These are phyloP conservation scores for Armadillidium nasatum DNA, from an alignment of 1,140 invertebrate species.

Conservation along the genomic window DNA sequence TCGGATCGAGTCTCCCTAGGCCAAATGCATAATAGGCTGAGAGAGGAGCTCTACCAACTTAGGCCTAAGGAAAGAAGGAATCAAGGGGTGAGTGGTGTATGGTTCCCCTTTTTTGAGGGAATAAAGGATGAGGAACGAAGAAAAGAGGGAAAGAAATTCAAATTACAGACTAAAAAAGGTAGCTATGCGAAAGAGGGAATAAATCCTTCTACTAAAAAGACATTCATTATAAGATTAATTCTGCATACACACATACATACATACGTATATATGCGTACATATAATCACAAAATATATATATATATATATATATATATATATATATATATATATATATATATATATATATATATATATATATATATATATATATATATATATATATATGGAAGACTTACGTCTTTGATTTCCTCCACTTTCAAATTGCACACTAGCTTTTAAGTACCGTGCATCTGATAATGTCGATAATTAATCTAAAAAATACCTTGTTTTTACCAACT, in stretches of 20 bases:
- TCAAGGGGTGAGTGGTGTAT: neutral
- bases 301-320: conserved; percentile 21
- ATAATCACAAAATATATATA: neutral
- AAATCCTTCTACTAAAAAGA: too few species aligned
- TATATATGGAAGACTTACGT: conserved; percentile 14
- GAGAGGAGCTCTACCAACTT: neutral
- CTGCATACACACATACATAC: too few species aligned
- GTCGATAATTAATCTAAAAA: too few species aligned
- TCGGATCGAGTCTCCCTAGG: conserved; percentile 5
- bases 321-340: conserved; percentile 16
- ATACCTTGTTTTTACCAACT: too few species aligned
- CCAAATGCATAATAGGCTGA: conserved; percentile 11
- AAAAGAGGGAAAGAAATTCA: conserved; percentile 1
- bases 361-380: conserved; percentile 21
- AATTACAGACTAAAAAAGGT: neutral
- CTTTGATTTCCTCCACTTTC: too few species aligned
- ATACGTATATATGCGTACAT: neutral
- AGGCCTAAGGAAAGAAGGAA: conserved; percentile 6
- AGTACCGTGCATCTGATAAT: too few species aligned
- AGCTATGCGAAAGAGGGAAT: too few species aligned
- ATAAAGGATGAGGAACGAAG: conserved; percentile 4
- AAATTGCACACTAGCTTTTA: too few species aligned
- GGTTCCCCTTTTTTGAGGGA: neutral
- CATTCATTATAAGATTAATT: too few species aligned
- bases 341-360: conserved; percentile 16